phyloP scores from a whole-genome alignment of 2,113 vertebrate genomes.

The Thalassoma bifasciatum region DNA sequence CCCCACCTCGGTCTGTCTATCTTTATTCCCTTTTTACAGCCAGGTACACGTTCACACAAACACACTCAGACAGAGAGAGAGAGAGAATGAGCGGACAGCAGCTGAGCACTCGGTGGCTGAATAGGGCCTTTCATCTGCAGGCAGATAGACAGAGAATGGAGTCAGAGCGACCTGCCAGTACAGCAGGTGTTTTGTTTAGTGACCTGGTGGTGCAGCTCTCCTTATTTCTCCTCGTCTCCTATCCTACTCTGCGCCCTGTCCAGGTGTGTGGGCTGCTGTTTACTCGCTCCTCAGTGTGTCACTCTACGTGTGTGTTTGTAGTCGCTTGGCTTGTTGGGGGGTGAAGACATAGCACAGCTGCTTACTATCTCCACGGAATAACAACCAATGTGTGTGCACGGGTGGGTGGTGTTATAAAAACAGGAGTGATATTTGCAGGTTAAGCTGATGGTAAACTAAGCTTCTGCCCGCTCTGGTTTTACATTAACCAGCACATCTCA shows the following conservation, averaged over 20 bases:
- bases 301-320: conserved; percentile 48
- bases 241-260: conserved; percentile 50
- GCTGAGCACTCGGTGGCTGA: conserved; percentile 76
- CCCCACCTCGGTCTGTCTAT: conserved; percentile 38
- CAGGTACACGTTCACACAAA: conserved; percentile 37
- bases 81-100: conserved; percentile 53
- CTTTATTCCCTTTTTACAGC: conserved; percentile 47
- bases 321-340: conserved; percentile 45
- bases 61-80: conserved; percentile 27
- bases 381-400: conserved; percentile 22
- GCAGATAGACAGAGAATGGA: conserved; percentile 69
- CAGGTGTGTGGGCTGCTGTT: conserved; percentile 76
- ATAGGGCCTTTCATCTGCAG: conserved; percentile 78
- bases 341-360: conserved; percentile 63
- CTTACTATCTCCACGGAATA: conserved; percentile 44
- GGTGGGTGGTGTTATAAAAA: conserved; percentile 55
- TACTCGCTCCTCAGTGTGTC: conserved; percentile 48
- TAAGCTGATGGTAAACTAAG: conserved; percentile 66
- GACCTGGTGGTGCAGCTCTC: conserved; percentile 64
- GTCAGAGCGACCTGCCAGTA: conserved; percentile 69
- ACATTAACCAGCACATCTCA: conserved; percentile 63
- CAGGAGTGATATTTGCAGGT: conserved; percentile 55
- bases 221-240: conserved; percentile 32
- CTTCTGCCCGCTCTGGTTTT: conserved; percentile 63
- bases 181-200: conserved; percentile 79